phyloP scores from a whole-genome alignment of 2,888 invertebrate genomes.

The Stenolophus ochropezus region DNA sequence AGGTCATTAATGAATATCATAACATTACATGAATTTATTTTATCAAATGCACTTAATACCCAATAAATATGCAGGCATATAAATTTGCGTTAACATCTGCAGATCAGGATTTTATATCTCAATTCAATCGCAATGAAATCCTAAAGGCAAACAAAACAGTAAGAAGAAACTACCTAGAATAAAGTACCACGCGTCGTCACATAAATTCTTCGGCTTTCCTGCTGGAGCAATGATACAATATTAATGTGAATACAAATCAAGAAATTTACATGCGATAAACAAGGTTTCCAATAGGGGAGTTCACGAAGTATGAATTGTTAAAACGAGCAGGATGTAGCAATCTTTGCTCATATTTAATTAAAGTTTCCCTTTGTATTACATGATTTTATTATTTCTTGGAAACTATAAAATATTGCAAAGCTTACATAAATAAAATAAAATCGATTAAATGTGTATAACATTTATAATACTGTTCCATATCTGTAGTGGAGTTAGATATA shows the following conservation, averaged over 20 bases:
- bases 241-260: slow-evolving; percentile 56
- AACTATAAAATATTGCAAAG: too few species aligned
- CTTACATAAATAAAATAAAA: too few species aligned
- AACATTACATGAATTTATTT: too few species aligned
- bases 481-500: too few species aligned
- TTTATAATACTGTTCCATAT: too few species aligned
- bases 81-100: slow-evolving; percentile 11
- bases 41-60: not conserved
- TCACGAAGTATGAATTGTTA: slow-evolving; percentile 20
- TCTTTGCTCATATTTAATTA: slow-evolving; percentile 38
- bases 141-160: not conserved
- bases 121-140: slow-evolving; percentile 42
- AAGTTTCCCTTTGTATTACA: too few species aligned
- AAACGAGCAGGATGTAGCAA: not conserved
- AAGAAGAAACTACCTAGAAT: not conserved
- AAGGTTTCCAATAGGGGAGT: not conserved
- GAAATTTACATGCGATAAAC: slow-evolving; percentile 56
- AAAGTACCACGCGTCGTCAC: slow-evolving; percentile 17
- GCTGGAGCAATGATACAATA: slow-evolving; percentile 46
- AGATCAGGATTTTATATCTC: slow-evolving; percentile 28
- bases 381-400: too few species aligned
- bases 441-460: too few species aligned
- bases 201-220: slow-evolving; percentile 48
- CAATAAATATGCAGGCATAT: not conserved
- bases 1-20: too few species aligned